These are phyloP conservation scores for Saccostrea cuccullata DNA, from an alignment of 1,140 invertebrate genomes.

Conservation along the genomic window DNA sequence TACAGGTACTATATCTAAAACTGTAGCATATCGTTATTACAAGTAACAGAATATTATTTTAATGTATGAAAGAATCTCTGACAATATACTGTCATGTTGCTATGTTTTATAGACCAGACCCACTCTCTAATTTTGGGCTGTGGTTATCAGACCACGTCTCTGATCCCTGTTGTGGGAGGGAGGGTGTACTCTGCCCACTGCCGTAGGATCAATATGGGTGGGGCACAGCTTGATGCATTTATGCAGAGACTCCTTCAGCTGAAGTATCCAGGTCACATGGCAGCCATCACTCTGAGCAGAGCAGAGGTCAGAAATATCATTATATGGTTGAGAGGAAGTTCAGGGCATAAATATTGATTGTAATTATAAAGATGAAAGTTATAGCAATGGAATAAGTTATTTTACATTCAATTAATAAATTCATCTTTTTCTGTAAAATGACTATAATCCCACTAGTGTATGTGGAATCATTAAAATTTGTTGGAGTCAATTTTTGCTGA, in stretches of 20 bases:
- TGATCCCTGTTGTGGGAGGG: conserved; percentile 89
- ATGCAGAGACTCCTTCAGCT: conserved; percentile 94
- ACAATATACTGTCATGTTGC: too few species aligned
- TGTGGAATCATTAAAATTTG: too few species aligned
- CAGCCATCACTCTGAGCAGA: conserved; percentile 90
- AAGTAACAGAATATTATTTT: too few species aligned
- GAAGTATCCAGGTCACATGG: conserved; percentile 94
- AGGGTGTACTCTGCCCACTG: conserved; percentile 85
- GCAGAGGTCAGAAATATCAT: conserved; percentile 83
- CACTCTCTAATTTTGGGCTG: conserved; percentile 88
- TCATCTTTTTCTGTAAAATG: too few species aligned
- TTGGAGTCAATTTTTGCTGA: too few species aligned
- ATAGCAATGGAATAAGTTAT: too few species aligned
- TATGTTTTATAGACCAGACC: conserved; percentile 69
- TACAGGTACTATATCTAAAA: conserved; percentile 56
- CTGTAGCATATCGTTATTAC: too few species aligned
- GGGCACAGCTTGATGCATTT: conserved; percentile 90
- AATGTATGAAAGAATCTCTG: too few species aligned
- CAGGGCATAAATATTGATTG: too few species aligned
- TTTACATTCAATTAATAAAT: too few species aligned
- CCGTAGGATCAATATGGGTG: conserved; percentile 91
- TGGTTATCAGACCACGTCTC: conserved; percentile 92
- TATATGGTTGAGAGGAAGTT: neutral
- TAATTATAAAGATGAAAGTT: too few species aligned
- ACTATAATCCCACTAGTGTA: too few species aligned